These are phyloP conservation scores for Odontocolon sp. DNA, from an alignment of 2,888 invertebrate genomes.

Conservation along the genomic window DNA sequence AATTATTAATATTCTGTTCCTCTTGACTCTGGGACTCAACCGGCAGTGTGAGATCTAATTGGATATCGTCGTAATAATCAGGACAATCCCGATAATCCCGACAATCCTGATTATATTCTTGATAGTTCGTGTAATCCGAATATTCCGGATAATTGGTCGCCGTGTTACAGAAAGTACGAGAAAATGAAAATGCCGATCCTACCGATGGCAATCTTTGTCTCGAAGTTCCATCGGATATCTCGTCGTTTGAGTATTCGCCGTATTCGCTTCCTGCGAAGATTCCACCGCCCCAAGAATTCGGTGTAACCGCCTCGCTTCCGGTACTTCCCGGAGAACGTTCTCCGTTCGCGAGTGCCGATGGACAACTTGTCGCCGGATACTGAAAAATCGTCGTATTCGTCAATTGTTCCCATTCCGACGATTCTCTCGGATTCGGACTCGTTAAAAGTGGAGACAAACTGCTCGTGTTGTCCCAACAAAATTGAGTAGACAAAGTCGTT, in stretches of 20 bases:
- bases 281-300: conserved; percentile 67
- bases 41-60: conserved; percentile 22
- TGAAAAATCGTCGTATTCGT: conserved; percentile 67
- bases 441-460: conserved; percentile 60
- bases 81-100: conserved; percentile 65
- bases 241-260: conserved; percentile 68
- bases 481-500: conserved; percentile 54
- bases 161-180: conserved; percentile 68
- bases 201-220: conserved; percentile 60
- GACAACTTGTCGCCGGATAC: conserved; percentile 62
- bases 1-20: conserved; percentile 29
- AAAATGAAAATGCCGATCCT: conserved; percentile 76
- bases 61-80: conserved; percentile 53
- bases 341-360: conserved; percentile 51
- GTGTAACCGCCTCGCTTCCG: conserved; percentile 71
- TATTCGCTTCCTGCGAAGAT: conserved; percentile 62
- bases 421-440: conserved; percentile 63
- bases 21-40: conserved; percentile 51
- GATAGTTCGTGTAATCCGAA: conserved; percentile 22
- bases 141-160: conserved; percentile 45
- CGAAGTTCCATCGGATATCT: conserved; percentile 25
- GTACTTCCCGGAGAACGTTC: conserved; percentile 71
- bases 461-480: conserved; percentile 67
- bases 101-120: conserved; percentile 51
- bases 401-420: conserved; percentile 72